These are phyloP conservation scores for Parascotia fuliginaria DNA, from an alignment of 2,888 invertebrate species.

Conservation along the genomic window DNA sequence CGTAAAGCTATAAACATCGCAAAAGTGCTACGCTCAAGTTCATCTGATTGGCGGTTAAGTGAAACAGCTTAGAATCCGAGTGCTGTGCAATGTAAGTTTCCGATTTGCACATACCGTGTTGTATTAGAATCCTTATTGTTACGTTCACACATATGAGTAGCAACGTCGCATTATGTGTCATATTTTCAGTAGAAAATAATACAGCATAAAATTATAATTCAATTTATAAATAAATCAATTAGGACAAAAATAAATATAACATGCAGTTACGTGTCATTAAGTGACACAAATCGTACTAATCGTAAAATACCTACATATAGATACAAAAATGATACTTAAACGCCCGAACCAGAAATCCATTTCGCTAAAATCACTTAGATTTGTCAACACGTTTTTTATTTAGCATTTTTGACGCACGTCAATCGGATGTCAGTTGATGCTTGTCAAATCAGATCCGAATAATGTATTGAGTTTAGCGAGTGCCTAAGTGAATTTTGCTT, in stretches of 20 bases:
- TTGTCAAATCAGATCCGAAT: slow-evolving; percentile 22
- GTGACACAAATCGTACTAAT: too few species aligned
- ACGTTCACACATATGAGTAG: too few species aligned
- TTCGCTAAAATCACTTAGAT: not conserved
- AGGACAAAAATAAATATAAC: too few species aligned
- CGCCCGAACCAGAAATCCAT: not conserved
- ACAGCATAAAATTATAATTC: too few species aligned
- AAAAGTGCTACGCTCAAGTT: slow-evolving; percentile 35
- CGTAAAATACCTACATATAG: too few species aligned
- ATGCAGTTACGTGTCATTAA: not conserved
- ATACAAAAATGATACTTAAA: not conserved
- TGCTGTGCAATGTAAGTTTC: slow-evolving; percentile 4
- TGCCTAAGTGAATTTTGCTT: slow-evolving; percentile 7
- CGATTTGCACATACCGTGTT: not conserved
- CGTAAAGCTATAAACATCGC: slow-evolving; percentile 11
- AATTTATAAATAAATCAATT: too few species aligned
- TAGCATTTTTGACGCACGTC: slow-evolving; percentile 3
- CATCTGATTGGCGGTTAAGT: slow-evolving; percentile 43
- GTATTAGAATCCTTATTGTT: not conserved
- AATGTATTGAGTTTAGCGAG: slow-evolving; percentile 17
- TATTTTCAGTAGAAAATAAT: too few species aligned
- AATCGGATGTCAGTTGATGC: slow-evolving; percentile 2
- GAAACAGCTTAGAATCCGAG: slow-evolving; percentile 32
- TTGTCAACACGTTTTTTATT: slow-evolving; percentile 5
- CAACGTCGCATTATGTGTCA: too few species aligned